These are phyloP conservation scores for Cryptomyrus ogoouensis DNA, from an alignment of 2,113 vertebrate genomes.

Conservation along the genomic window DNA sequence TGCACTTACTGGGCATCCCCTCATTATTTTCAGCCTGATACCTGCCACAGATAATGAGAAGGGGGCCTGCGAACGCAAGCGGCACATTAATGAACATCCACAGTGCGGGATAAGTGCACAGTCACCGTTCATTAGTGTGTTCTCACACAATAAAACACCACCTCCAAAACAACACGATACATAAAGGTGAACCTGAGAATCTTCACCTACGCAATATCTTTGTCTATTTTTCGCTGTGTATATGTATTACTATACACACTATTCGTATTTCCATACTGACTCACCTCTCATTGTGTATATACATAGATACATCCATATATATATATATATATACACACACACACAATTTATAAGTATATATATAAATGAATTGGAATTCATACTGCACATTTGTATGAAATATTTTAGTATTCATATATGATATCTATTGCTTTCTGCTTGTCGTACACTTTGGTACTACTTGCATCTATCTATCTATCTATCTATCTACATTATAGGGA, in stretches of 20 bases:
- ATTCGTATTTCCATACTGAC: not conserved
- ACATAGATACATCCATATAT: too few relatives aligned
- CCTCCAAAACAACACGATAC: slow-evolving; percentile 45
- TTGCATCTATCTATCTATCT: too few relatives aligned
- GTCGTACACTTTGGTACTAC: too few relatives aligned
- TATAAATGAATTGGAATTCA: too few relatives aligned
- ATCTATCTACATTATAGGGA: too few relatives aligned
- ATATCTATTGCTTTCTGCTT: too few relatives aligned
- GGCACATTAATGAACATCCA: slow-evolving; percentile 63
- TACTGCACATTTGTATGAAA: too few relatives aligned
- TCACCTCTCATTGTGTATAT: too few relatives aligned
- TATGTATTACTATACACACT: not conserved
- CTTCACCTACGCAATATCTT: slow-evolving; percentile 21
- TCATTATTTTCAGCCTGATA: slow-evolving; percentile 71
- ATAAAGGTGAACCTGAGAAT: slow-evolving; percentile 28
- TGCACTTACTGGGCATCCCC: slow-evolving; percentile 63
- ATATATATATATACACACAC: too few relatives aligned
- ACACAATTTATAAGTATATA: too few relatives aligned
- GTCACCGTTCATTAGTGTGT: not conserved
- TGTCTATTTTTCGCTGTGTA: not conserved
- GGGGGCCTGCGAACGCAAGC: slow-evolving; percentile 54
- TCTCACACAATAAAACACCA: slow-evolving; percentile 55
- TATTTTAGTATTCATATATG: too few relatives aligned
- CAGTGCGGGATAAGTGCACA: slow-evolving; percentile 46
- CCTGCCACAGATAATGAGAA: slow-evolving; percentile 68